Base-by-base conservation (phyloP, 2,113 vertebrate genomes). In the Oreochromis tanganicae region DNA sequence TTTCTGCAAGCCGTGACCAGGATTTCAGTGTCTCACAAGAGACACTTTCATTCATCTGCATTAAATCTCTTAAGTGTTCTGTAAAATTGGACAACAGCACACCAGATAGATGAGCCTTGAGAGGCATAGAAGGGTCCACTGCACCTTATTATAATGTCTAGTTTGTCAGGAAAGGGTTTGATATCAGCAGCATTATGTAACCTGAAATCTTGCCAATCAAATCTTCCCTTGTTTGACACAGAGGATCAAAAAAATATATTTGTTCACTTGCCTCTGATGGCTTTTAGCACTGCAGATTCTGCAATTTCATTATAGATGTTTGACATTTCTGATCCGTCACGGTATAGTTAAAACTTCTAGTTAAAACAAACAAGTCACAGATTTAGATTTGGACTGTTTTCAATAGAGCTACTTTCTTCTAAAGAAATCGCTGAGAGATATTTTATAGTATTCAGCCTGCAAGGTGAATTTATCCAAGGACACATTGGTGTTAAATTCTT, bases 171-270 rank as follows among this genome's bases (percentile, higher is more conserved):
- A 32, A 11, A 50, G 24, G 9, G 0, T 75, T 27, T 75, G 24
- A 19, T 50, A 50, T 50, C 9, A 78, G 14, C 24, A 32, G 27
- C 43, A 14, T 78, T 50, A 50, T 32, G 21, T 50, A 50, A 78
- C 73, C 43, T 81, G 61, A 85, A 89, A 38, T 68, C 9, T 9
- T 46, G 71, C 86, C 63, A 90, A 83, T 85, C 41, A 66, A 63
- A 32, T 66, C 0, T 8, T 13, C 21, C 17, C 41, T 17, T 27
- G 24, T 16, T 41, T 10, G 21, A 46, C 21, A 71, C 38, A 46
- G 12, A 43, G 43, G n/a, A 16, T 38, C 38, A 10, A 16, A 75
- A 50, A 50, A 50, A 29, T 21, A 1, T 46, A 75, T 75, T 75
- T 75, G 41, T 48, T 75, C 24, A 50, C 24, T 32, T 75, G 43